Conservation (phyloP, 2,888 invertebrate genomes). For the Tanytarsus gracilentus region DNA sequence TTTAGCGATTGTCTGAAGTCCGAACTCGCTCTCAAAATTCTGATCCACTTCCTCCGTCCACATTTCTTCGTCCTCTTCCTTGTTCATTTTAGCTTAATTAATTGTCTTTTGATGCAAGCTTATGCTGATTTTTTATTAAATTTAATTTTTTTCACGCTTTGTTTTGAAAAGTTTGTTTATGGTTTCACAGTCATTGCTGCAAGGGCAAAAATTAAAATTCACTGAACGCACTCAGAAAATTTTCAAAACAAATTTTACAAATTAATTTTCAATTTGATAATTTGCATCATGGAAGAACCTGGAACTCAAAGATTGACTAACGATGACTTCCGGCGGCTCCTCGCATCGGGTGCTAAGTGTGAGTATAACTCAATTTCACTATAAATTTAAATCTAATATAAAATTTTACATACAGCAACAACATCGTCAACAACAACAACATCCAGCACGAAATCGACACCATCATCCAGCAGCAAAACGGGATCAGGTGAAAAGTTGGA, state of each 20-base stretch:
- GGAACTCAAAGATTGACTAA: conserved; percentile 80
- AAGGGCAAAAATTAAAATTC: too few species aligned
- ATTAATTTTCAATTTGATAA: too few species aligned
- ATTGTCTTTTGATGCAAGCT: background rate
- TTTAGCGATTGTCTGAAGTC: conserved; percentile 65
- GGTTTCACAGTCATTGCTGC: too few species aligned
- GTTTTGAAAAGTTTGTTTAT: too few species aligned
- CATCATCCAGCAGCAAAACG: conserved; percentile 44
- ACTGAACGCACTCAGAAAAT: too few species aligned
- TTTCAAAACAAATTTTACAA: too few species aligned
- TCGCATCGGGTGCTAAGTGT: conserved; percentile 39
- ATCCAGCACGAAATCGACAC: too few species aligned
- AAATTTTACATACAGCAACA: conserved; percentile 42
- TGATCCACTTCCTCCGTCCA: conserved; percentile 57
- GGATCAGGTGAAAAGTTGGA: conserved; percentile 65
- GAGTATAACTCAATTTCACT: background rate
- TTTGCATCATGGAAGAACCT: conserved; percentile 52
- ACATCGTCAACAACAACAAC: conserved; percentile 46
- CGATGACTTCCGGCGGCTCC: conserved; percentile 90
- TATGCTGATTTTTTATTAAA: background rate
- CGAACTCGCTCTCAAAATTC: conserved; percentile 70
- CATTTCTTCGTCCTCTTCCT: conserved; percentile 31
- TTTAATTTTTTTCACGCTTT: background rate
- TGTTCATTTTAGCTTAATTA: conserved; percentile 19
- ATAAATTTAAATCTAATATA: background rate